Base-by-base conservation (phyloP, 2,797 vertebrate species). In the Molothrus aeneus region DNA sequence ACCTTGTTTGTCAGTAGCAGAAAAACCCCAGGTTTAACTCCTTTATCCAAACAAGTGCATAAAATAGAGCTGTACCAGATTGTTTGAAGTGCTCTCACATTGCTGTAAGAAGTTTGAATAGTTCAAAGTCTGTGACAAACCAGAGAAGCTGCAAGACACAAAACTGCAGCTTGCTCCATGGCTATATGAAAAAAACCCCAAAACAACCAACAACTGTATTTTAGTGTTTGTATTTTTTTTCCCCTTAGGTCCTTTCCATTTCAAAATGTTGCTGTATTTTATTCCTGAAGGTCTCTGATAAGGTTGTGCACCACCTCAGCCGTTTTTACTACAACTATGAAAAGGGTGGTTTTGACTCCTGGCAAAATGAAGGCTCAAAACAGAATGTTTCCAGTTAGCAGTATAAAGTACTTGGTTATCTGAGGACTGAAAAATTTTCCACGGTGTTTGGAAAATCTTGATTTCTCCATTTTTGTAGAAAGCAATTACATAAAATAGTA, bases 111-210 rank as follows among this genome's bases (percentile, higher is more conserved):
- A 68, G 34, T 73, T 78, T 74, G 48, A 61, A 1, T 78, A 64
- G 10, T 16, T 32, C 2, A 13, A 89, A 78, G 73, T 71, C 63
- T 77, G 20, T 65, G 54, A 70, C 26, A 70, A 92, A 36, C 56
- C 70, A 43, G 79, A 68, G 88, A 73, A 73, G 66, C 73, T 75
- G 70, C 63, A 80, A 84, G 73, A 47, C 11, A 2, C 72, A 63
- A 66, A 83, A 56, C 38, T 75, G 56, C 60, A 73, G 56, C n/a
- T 13, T 16, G 56, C 11, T 36, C 42, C 1, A 0, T 86, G 73
- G 19, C 70, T 84, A 31, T 69, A 26, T 14, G n/a, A 18, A 56
- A 36, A 38, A 43, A 8, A 0, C 0, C 1, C 8, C 8, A 17
- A 48, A 70, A n/a, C 60, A 65, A 28, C 9, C 31, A 54, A 32